phyloP scores from a whole-genome alignment of 2,113 vertebrate species.

The Istiophorus platypterus region DNA sequence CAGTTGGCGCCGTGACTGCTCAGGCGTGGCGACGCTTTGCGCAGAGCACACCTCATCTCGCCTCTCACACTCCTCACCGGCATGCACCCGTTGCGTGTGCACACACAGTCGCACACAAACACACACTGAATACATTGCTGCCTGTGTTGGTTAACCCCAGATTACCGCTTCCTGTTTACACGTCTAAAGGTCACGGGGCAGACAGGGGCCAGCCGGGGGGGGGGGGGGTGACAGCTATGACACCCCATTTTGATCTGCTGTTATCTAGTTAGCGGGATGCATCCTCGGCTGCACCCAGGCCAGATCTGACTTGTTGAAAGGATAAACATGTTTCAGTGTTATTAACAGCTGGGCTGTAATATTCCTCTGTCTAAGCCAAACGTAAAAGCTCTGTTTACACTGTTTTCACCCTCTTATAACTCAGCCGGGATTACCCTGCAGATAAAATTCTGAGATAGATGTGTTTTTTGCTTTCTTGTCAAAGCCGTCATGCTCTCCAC shows the following conservation, averaged over 20 bases:
- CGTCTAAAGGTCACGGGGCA: constrained; percentile 75
- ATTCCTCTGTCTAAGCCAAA: constrained; percentile 42
- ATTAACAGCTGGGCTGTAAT: constrained; percentile 36
- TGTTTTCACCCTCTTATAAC: constrained; percentile 44
- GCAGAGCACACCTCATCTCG: constrained; percentile 71
- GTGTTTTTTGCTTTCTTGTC: constrained; percentile 38
- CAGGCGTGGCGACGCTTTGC: constrained; percentile 77
- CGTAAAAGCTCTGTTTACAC: constrained; percentile 34
- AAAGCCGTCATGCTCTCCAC: constrained; percentile 47
- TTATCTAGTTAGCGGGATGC: constrained; percentile 65
- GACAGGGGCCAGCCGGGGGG: constrained; percentile 11
- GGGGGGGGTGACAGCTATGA: constrained; percentile 62
- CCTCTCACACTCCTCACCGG: constrained; percentile 58
- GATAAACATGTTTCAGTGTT: constrained; percentile 52
- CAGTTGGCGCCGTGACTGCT: constrained; percentile 76
- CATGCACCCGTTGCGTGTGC: constrained; percentile 48
- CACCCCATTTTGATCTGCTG: constrained; percentile 70
- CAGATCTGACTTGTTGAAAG: constrained; percentile 47
- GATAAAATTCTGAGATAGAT: constrained; percentile 51
- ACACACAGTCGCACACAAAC: constrained; percentile 34
- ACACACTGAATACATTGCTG: constrained; percentile 40
- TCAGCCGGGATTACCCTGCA: constrained; percentile 35
- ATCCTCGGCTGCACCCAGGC: constrained; percentile 35
- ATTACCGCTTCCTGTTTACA: constrained; percentile 80
- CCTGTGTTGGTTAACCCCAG: constrained; percentile 65